Conservation (phyloP, 2,113 vertebrate species). For the Noturus placidus region DNA sequence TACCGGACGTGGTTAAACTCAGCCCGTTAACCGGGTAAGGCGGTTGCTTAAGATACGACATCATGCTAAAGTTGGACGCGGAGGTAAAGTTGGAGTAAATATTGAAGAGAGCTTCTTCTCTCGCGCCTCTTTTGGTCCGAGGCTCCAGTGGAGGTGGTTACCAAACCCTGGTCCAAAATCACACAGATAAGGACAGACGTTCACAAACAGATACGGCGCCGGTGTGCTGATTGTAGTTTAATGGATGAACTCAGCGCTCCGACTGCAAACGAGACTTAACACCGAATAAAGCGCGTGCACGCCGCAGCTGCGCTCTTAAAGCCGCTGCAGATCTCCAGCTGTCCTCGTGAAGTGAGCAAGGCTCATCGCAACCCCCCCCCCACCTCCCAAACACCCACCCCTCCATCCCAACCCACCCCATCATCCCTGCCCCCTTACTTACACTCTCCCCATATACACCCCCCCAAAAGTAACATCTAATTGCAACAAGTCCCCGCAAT, state of each 20-base stretch:
- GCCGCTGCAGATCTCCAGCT: slow-evolving; percentile 69
- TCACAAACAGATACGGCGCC: background rate
- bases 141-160: slow-evolving; percentile 2
- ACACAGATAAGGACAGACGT: slow-evolving; percentile 28
- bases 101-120: slow-evolving; percentile 61
- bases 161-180: slow-evolving; percentile 59
- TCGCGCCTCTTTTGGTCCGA: slow-evolving; percentile 37
- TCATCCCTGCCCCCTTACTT: slow-evolving; percentile 62
- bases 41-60: slow-evolving; percentile 99
- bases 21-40: slow-evolving; percentile 97
- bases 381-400: slow-evolving; percentile 38
- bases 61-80: slow-evolving; percentile 87
- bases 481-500: slow-evolving; percentile 73
- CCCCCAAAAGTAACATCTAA: slow-evolving; percentile 68
- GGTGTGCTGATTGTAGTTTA: slow-evolving; percentile 18
- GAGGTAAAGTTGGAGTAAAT: slow-evolving; percentile 78
- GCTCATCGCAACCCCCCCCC: slow-evolving; percentile 73
- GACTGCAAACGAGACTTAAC: slow-evolving; percentile 55
- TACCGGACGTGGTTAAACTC: slow-evolving; percentile 92
- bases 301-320: slow-evolving; percentile 70
- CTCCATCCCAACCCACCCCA: slow-evolving; percentile 40
- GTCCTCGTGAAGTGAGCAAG: slow-evolving; percentile 68
- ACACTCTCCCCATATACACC: slow-evolving; percentile 40
- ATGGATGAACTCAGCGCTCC: slow-evolving; percentile 38
- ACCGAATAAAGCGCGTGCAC: slow-evolving; percentile 57